Evolutionary conservation across 2,888 invertebrate species (phyloP).

Genomic region (Drosophila infuscata): DNA sequence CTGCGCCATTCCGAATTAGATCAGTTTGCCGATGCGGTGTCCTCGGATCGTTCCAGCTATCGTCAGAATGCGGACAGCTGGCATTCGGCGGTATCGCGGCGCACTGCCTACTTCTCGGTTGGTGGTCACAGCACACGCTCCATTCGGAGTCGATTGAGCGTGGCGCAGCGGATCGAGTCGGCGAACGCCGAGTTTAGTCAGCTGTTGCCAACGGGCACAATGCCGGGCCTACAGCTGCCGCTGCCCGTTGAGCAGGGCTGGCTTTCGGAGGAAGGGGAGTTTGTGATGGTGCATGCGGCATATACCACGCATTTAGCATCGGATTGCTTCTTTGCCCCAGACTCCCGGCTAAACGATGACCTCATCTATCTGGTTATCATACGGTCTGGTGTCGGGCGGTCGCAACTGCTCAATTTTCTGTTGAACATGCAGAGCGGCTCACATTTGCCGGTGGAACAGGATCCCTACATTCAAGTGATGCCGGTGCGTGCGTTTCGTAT

Average conservation of each 20-base stretch:
- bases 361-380: constrained; percentile 96
- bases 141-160: constrained; percentile 69
- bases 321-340: constrained; percentile 94
- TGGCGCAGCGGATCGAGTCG: constrained; percentile 69
- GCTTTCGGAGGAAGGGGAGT: constrained; percentile 91
- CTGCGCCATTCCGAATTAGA: constrained; percentile 42
- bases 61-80: constrained; percentile 90
- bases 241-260: constrained; percentile 89
- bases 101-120: constrained; percentile 92
- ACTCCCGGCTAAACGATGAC: constrained; percentile 94
- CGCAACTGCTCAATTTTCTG: constrained; percentile 92
- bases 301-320: constrained; percentile 95
- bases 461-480: constrained; percentile 90
- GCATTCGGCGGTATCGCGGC: constrained; percentile 92
- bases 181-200: constrained; percentile 74
- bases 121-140: constrained; percentile 90
- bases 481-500: constrained; percentile 96
- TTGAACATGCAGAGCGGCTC: constrained; percentile 92
- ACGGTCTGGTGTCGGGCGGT: constrained; percentile 91
- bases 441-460: constrained; percentile 90
- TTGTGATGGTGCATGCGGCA: constrained; percentile 93
- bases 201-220: constrained; percentile 55
- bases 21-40: constrained; percentile 79
- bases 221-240: constrained; percentile 87
- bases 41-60: constrained; percentile 84